Percentiles rank a stretch among this genome's conserved stretches.
Conservation (phyloP, 2,888 invertebrate genomes). For the Drosophila suboccidentalis region DNA sequence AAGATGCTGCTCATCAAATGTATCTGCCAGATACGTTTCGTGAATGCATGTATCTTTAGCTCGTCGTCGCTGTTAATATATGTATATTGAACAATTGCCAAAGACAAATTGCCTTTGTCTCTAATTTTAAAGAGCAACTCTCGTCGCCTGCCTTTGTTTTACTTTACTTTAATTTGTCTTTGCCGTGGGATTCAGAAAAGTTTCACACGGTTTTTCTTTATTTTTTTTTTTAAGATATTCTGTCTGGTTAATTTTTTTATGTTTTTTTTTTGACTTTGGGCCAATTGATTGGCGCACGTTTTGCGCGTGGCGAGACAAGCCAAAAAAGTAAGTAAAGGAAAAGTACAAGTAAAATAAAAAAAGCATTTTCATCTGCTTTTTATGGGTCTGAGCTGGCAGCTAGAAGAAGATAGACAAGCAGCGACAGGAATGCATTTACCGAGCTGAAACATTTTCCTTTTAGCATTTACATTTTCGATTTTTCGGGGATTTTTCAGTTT, state of each 20-base stretch:
- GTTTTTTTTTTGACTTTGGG: conserved; percentile 20
- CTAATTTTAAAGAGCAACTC: conserved; percentile 70
- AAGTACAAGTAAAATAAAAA: not conserved
- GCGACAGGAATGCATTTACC: conserved; percentile 42
- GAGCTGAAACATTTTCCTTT: conserved; percentile 21
- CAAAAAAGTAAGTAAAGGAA: conserved; percentile 12
- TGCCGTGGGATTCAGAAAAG: conserved; percentile 74
- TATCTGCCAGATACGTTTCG: conserved; percentile 74
- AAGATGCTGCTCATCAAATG: conserved; percentile 60
- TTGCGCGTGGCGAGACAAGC: conserved; percentile 67
- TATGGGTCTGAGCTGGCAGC: conserved; percentile 13
- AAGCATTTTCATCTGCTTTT: conserved; percentile 8
- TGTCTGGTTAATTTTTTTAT: not conserved
- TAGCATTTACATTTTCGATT: conserved; percentile 55
- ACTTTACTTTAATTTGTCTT: conserved; percentile 68
- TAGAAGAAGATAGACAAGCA: conserved; percentile 14
- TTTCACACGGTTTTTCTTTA: conserved; percentile 63
- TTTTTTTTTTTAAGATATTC: conserved; percentile 9
- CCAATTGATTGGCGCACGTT: conserved; percentile 80
- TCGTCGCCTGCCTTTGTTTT: conserved; percentile 50
- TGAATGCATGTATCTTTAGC: conserved; percentile 24
- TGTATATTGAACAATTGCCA: conserved; percentile 68
- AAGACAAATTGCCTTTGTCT: conserved; percentile 79
- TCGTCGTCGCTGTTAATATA: conserved; percentile 15
- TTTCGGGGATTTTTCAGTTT: conserved; percentile 21